Evolutionary conservation across 1,140 invertebrate genomes (phyloP), one percentile per base, ranked within the genome.

Genomic region (Drosophila littoralis): DNA sequence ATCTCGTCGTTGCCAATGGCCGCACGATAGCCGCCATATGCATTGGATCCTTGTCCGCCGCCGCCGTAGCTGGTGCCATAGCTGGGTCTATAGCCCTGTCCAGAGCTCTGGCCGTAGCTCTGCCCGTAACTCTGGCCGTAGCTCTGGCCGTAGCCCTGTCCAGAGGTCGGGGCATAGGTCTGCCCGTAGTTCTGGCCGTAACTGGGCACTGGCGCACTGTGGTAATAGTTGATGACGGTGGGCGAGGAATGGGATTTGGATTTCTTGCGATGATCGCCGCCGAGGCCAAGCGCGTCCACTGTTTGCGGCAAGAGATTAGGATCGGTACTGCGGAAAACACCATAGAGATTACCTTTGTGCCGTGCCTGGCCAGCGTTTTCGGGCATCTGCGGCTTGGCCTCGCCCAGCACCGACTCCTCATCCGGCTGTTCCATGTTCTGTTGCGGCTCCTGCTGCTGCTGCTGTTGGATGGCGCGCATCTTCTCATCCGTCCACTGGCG

Each of bases 261-360:
- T 55, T 79, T 83, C 75, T 85, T 91, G 72, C 38, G 81, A 40
- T 75, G 59, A 54, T 83, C 51, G 8, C 79, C 77, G 7, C 76
- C 81, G 8, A 90, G 28, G 6, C 79, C 84, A 9, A 89, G 17
- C 1, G 61, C 0, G 51, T 83, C 77, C 55, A 54, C 76, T 82
- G 74, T 60, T 40, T 43, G 45, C 46, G 67, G 32, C 9, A 15
- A 75, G n/a, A 52, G 52, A 51, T 76, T 70, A 65, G 75, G 58
- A 32, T 72, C 55, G 57, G 50, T 60, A 45, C 36, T 76, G 38
- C 69, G 90, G 36, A 89, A 81, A 42, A 91, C 81, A 9, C 83
- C 90, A 63, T 61, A 91, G 45, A 91, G 83, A 88, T 91, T 91
- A 91, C 90, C 90, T 91, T 89, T 90, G 58, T 82, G 78, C 6